Evolutionary conservation across 2,113 vertebrate genomes (phyloP), one percentile per base, ranked within the genome.

Genomic region (Triplophysa dalaica): DNA sequence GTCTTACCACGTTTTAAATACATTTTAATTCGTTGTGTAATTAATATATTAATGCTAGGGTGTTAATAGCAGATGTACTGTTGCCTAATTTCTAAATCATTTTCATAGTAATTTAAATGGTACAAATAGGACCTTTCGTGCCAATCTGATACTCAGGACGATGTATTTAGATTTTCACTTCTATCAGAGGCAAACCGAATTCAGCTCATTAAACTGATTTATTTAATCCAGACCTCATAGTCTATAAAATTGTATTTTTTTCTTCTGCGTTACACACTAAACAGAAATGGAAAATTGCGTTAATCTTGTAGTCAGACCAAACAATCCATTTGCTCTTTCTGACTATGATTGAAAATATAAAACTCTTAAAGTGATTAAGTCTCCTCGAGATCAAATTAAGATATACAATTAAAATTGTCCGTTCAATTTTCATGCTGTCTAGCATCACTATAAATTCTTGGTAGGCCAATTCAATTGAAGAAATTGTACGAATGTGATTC

Each of bases 291-390:
- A 7, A 11, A 33, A 33, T 70, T 1, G 33, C 54, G 1, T 68
- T 24, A 7, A 45, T 67, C 21, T 22, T 24, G 6, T n/a, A 16
- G 11, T n/a, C 16, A 21, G 11, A 67, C 4, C 64, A 41, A 45
- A 67, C 45, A 68, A 16, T 52, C 12, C 41, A 22, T 50, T 65
- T 8, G 65, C 19, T 65, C 75, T 22, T 48, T 66, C 48, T 70
- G 21, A 54, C 63, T 21, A 13, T 66, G 61, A 33, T 26, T 65
- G 17, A 33, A 58, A 77, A 77, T 26, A 68, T 19, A 29, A 43
- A 9, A 56, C 50, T 41, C 21, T 77, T 77, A 1, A 38, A 38
- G n/a, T 63, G 22, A 26, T 8, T 16, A 26, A 61, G 33, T 19
- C 14, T 8, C 50, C 26, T 41, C 62, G 56, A 22, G 65, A 38